Conservation (phyloP, 2,113 vertebrate species). For the Origma solitaria region DNA sequence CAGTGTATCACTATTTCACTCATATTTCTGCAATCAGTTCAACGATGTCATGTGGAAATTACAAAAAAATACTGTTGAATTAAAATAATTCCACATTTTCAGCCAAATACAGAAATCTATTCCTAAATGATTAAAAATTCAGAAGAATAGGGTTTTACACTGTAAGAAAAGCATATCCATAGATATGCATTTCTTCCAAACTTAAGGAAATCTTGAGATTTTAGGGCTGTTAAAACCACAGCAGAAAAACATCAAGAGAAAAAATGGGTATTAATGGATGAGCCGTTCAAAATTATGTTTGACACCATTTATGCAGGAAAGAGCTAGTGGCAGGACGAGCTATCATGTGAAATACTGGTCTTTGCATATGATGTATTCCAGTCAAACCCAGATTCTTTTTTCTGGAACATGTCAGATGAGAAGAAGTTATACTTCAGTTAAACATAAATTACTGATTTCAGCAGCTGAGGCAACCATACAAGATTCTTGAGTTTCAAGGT, state of each 20-base stretch:
- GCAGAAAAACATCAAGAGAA: not conserved
- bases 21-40: not conserved
- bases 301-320: not conserved
- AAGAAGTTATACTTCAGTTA: not conserved
- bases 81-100: not conserved
- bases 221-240: not conserved
- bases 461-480: not conserved
- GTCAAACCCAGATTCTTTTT: not conserved
- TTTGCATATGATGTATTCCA: not conserved
- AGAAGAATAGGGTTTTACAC: not conserved
- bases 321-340: not conserved
- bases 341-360: not conserved
- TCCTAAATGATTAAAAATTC: not conserved
- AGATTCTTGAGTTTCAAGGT: not conserved
- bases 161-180: not conserved
- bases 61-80: not conserved
- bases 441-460: not conserved
- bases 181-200: not conserved
- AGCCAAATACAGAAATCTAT: not conserved
- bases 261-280: not conserved
- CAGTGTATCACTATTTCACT: not conserved
- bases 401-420: not conserved
- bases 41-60: not conserved
- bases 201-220: not conserved
- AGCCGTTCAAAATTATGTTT: not conserved